Evolutionary conservation across 2,888 invertebrate species (phyloP), one percentile per base, ranked within the genome.

Genomic region (Acholoe squamosa): DNA sequence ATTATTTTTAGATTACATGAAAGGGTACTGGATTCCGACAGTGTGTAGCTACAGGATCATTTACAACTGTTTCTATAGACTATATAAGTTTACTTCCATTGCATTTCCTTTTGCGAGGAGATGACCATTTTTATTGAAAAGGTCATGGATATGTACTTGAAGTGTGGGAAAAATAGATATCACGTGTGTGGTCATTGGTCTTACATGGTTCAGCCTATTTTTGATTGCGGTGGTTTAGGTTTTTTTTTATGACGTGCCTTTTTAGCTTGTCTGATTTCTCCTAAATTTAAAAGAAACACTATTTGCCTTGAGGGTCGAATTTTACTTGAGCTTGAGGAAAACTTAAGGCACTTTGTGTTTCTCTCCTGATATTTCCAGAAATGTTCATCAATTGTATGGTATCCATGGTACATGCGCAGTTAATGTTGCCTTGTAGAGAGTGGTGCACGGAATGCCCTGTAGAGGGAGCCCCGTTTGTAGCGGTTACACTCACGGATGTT

Each of bases 301-400:
- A n/a, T 19, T 61, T 14, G 19, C 14, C 43, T 43, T 3, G 43
- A n/a, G n/a, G 19, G 5, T 61, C 22, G 12, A 61, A 61, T 61
- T 61, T 61, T 61, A 19, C n/a, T 61, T 61, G 61, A 61, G 61
- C 61, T 61, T 61, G 61, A 61, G 61, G 25, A 71, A 71, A 71
- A 22, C 28, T 61, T 71, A 71, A 71, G 71, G 71, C 71, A 71
- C 71, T 71, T 71, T 25, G 71, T 71, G 71, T 71, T 71, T 61
- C 14, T 61, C 61, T 61, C 61, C 61, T 61, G 22, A 61, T 61
- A 61, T n/a, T 61, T 61, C 19, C 61, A 12, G 5, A n/a, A 61
- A 61, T 61, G 71, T 71, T 16, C 71, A 14, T 71, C 28, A 14
- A 71, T 28, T n/a, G 25, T 25, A 0, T 28, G 25, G 25, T 71